Conservation (phyloP, 2,888 invertebrate species). For the Himalopsyche japonica region DNA sequence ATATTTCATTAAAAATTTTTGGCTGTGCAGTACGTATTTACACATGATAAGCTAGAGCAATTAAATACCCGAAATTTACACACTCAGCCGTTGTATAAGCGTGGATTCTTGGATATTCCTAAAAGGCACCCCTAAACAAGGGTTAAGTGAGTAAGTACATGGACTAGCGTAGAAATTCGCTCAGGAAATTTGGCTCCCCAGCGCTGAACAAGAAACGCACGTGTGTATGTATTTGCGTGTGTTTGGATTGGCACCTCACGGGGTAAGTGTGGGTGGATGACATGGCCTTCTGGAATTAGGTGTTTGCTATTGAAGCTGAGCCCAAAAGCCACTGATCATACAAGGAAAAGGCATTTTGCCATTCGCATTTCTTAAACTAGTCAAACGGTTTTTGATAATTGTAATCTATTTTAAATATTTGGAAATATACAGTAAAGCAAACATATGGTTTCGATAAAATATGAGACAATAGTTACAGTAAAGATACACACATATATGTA, state of each 20-base stretch:
- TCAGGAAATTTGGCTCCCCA: slow-evolving; percentile 17
- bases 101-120: slow-evolving; percentile 20
- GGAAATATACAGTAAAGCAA: too few species aligned
- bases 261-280: background rate
- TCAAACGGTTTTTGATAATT: background rate
- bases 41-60: background rate
- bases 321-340: background rate
- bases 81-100: background rate
- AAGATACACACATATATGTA: too few species aligned
- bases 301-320: background rate
- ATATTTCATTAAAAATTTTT: background rate
- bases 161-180: slow-evolving; percentile 32
- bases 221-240: slow-evolving; percentile 4
- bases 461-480: too few species aligned
- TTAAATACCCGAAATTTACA: background rate
- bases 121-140: slow-evolving; percentile 31
- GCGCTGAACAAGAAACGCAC: slow-evolving; percentile 9
- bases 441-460: too few species aligned
- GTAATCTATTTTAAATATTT: too few species aligned
- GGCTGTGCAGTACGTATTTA: background rate
- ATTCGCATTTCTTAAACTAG: background rate
- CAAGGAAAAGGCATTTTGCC: background rate
- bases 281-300: background rate
- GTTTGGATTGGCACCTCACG: background rate
- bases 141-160: slow-evolving; percentile 31